Evolutionary conservation across 2,797 vertebrate species (phyloP).

Genomic region (Sternotherus odoratus): DNA sequence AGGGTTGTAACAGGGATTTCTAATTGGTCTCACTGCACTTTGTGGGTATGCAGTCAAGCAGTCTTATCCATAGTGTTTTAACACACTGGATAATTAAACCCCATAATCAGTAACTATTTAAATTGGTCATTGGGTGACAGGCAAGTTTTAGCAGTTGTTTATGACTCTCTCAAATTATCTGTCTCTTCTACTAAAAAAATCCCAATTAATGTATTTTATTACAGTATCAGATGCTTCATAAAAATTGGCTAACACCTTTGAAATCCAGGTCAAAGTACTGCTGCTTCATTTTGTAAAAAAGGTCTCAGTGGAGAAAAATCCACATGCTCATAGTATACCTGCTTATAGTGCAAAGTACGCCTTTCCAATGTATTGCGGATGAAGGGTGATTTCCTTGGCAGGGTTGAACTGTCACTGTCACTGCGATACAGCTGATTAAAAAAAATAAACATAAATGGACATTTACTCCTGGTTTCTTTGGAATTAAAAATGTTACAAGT

Average conservation of each 20-base stretch:
- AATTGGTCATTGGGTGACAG: background rate
- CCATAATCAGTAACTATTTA: background rate
- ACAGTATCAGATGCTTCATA: background rate
- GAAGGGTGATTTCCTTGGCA: constrained; percentile 96
- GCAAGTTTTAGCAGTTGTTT: background rate
- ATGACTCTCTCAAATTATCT: background rate
- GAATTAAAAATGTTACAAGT: background rate
- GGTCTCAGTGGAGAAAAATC: background rate
- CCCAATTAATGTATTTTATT: rapidly evolving
- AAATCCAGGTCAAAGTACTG: background rate
- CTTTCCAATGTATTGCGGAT: constrained; percentile 96
- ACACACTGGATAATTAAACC: background rate
- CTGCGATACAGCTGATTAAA: constrained; percentile 93
- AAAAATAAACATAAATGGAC: constrained; percentile 9
- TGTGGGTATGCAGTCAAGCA: background rate
- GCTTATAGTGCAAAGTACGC: constrained; percentile 94
- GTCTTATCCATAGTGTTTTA: background rate
- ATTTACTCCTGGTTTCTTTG: background rate
- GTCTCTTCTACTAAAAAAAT: background rate
- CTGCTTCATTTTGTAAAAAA: background rate
- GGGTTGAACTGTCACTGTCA: constrained; percentile 98
- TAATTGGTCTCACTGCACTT: background rate
- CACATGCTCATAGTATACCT: constrained; percentile 79
- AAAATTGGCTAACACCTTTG: background rate
- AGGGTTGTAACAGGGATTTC: background rate